Evolutionary conservation across 2,888 invertebrate genomes (phyloP), one percentile per base, ranked within the genome.

Genomic region (Xestia ashworthii): DNA sequence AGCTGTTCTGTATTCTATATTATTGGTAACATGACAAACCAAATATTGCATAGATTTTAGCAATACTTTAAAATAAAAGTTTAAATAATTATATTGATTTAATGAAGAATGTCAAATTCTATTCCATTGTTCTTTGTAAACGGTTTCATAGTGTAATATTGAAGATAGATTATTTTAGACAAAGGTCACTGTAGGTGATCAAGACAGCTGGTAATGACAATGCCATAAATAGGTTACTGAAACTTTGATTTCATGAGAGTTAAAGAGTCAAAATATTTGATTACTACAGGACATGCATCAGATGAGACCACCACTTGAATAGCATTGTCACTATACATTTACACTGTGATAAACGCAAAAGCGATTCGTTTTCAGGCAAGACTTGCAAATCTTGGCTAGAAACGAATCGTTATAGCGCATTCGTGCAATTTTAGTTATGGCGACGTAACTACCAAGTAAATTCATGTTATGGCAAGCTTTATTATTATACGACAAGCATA

Each of bases 1-100:
- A 69, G 38, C 12, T 74, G 41, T 41, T 65, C 14, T 55, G 48
- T 64, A 58, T 70, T 76, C 38, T 65, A 14, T 69, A 3, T n/a
- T 50, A 48, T 38, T 46, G 12, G 32, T 65, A 53, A 55, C 14
- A 50, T 50, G 44, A 53, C 32, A 53, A 32, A 74, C 53, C 46
- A 9, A 60, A 70, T 53, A 41, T 22, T 25, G 41, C 16, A 25
- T 38, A n/a, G 25, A 55, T 55, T 16, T 41, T 41, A 12, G 71
- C 32, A 44, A 71, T 71, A 71, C 22, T 71, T 73, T 46, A 12
- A 32, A 32, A 32, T 55, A 12, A 44, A 5, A 16, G 6, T n/a
- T 67, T 0, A 25, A 0, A 9, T 41, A 41, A 1, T 1, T 41
- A 41, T 44, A 44, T 41, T 41, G 19, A 67, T 48, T 38, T 5